Percentiles rank a stretch among this genome's conserved stretches.
Evolutionary conservation across 2,888 invertebrate genomes (phyloP).

Genomic region (Entomobrya multifasciata): DNA sequence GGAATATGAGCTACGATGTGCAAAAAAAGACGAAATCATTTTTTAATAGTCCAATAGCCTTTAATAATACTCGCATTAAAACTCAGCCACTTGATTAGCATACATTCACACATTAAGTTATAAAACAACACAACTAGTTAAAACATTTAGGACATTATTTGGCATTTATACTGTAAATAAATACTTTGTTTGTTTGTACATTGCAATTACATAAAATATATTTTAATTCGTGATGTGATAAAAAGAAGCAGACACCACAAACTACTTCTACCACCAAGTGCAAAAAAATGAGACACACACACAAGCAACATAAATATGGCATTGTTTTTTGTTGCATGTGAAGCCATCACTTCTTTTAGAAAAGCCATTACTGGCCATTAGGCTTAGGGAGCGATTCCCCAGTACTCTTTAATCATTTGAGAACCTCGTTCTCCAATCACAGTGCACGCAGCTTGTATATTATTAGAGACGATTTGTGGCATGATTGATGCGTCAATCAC

Average conservation of each 20-base stretch:
- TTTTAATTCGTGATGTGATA: background rate
- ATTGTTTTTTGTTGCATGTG: too few relatives aligned
- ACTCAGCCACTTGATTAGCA: background rate
- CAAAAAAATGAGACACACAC: background rate
- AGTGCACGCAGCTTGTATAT: slow-evolving; percentile 75
- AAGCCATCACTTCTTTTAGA: too few relatives aligned
- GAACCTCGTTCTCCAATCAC: slow-evolving; percentile 77
- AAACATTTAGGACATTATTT: background rate
- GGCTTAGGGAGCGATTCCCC: slow-evolving; percentile 72
- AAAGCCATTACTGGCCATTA: too few relatives aligned
- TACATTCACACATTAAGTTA: background rate
- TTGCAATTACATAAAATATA: slow-evolving; percentile 15
- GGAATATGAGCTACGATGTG: too few relatives aligned
- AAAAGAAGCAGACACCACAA: background rate
- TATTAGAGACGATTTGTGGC: slow-evolving; percentile 63
- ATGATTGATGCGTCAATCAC: slow-evolving; percentile 69
- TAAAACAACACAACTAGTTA: background rate
- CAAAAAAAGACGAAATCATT: too few relatives aligned
- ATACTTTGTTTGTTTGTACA: slow-evolving; percentile 40
- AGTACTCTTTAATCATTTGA: slow-evolving; percentile 73
- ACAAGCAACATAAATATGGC: slow-evolving; percentile 3
- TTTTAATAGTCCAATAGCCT: too few relatives aligned
- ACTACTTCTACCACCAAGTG: background rate
- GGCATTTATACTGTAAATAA: slow-evolving; percentile 38
- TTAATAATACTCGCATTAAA: slow-evolving; percentile 21